Evolutionary conservation across 1,140 invertebrate genomes (phyloP), one percentile per base, ranked within the genome.

Genomic region (Dendroctonus valens): DNA sequence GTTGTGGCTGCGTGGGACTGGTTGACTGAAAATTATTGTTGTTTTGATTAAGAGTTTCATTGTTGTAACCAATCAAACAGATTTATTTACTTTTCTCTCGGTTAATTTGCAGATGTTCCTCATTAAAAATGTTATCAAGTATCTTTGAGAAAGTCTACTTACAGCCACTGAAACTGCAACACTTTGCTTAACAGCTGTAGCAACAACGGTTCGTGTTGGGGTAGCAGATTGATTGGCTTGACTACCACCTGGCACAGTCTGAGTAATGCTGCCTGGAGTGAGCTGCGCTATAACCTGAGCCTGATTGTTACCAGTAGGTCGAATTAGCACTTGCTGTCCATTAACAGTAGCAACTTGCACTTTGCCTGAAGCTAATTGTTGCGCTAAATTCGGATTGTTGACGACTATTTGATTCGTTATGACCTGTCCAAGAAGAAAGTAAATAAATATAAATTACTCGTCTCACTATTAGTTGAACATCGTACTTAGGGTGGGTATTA

Each of bases 311-410:
- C 88, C 88, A 8, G 88, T 84, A 6, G 86, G 84, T 55, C 89
- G 81, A 38, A 93, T 90, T 44, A 84, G 75, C 11, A 93, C 90
- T 78, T 93, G 91, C 70, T 93, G 91, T 0, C 91, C 91, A 72
- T 90, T 89, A 6, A 92, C 86, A 5, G 89, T 91, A 3, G 91
- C 89, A n/a, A 93, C 79, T 73, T 92, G 89, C 4, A 91, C 84
- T 76, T 91, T 91, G 7, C 90, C 91, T 26, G 86, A 83, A 0
- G 88, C 88, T 44, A 92, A 81, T 73, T 92, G 90, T 74, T 91
- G 89, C 0, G 87, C 88, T 11, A 92, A 77, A 49, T 82, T 86
- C 0, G 87, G 85, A 77, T 89, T 90, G 64, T 88, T 91, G 11
- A 91, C 86, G 12, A 91, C 85, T 52, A 91, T 87, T 79, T 91